These are phyloP conservation scores for Tretioscincus oriximinensis DNA, from an alignment of 2,113 vertebrate species.

Conservation along the genomic window DNA sequence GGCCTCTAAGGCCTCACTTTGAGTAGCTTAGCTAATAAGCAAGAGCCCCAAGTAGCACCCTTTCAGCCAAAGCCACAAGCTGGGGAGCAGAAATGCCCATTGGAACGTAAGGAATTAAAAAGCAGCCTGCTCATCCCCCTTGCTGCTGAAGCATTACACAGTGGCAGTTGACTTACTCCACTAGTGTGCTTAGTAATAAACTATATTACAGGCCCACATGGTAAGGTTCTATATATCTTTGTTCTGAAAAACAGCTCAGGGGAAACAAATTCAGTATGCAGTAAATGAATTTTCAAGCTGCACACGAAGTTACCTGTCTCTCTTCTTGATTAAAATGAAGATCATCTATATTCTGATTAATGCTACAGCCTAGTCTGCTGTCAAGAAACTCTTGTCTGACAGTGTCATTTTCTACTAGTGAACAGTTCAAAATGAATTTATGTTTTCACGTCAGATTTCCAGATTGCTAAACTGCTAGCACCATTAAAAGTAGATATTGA, in stretches of 20 bases:
- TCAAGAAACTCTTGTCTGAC: conserved; percentile 45
- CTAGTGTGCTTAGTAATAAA: background rate
- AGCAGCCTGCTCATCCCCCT: too few relatives aligned
- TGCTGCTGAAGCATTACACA: too few relatives aligned
- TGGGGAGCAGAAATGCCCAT: too few relatives aligned
- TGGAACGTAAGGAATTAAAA: too few relatives aligned
- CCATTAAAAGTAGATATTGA: conserved; percentile 1
- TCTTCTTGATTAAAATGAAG: conserved; percentile 57
- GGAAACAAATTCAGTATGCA: conserved; percentile 1
- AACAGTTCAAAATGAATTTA: conserved; percentile 45
- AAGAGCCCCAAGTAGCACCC: too few relatives aligned
- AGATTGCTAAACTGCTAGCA: background rate
- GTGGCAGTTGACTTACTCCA: too few relatives aligned
- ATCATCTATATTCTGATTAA: conserved; percentile 55
- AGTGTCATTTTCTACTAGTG: conserved; percentile 35
- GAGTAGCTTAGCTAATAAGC: too few relatives aligned
- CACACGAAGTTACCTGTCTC: conserved; percentile 10
- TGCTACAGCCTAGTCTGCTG: conserved; percentile 29
- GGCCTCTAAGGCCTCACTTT: too few relatives aligned
- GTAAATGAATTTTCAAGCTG: conserved; percentile 46
- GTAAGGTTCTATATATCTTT: background rate
- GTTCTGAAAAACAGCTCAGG: conserved; percentile 29
- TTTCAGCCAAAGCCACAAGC: too few relatives aligned
- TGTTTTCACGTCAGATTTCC: conserved; percentile 30
- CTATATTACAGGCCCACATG: background rate